Evolutionary conservation across 2,113 vertebrate genomes (phyloP).

Genomic region (Rhinolophus ferrumequinum): DNA sequence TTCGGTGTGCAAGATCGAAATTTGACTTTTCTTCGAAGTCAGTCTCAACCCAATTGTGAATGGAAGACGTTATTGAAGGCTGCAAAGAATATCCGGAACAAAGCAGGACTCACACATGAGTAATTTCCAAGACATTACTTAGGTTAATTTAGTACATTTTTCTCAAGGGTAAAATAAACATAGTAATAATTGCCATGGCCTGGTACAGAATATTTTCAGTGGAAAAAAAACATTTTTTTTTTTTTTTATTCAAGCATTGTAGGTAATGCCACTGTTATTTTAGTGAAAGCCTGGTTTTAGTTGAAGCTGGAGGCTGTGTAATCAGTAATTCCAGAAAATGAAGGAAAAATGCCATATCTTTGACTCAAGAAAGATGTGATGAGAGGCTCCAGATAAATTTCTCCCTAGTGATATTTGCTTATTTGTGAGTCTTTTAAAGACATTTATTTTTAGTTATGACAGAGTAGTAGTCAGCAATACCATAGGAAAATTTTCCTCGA

Average conservation of each 20-base stretch:
- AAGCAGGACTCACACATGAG: constrained; percentile 70
- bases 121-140: constrained; percentile 81
- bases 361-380: constrained; percentile 32
- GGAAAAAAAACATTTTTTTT: neutral
- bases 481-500: constrained; percentile 28
- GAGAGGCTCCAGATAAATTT: neutral
- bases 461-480: neutral
- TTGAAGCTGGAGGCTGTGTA: constrained; percentile 38
- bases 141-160: constrained; percentile 76
- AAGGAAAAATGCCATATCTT: constrained; percentile 49
- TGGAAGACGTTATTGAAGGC: constrained; percentile 78
- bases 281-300: constrained; percentile 64
- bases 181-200: constrained; percentile 68
- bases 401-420: constrained; percentile 39
- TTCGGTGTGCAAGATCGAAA: constrained; percentile 82
- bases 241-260: neutral
- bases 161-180: constrained; percentile 79
- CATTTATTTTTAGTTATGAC: constrained; percentile 29
- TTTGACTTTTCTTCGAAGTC: constrained; percentile 77
- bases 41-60: constrained; percentile 61
- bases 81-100: constrained; percentile 64
- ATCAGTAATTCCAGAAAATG: constrained; percentile 61
- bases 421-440: constrained; percentile 40
- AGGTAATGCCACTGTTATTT: constrained; percentile 72
- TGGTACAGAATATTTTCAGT: constrained; percentile 62